A percentile compares a stretch with the other conserved stretches of the same genome.
Conservation (phyloP, 2,888 invertebrate genomes). For the Neelides folsomi region DNA sequence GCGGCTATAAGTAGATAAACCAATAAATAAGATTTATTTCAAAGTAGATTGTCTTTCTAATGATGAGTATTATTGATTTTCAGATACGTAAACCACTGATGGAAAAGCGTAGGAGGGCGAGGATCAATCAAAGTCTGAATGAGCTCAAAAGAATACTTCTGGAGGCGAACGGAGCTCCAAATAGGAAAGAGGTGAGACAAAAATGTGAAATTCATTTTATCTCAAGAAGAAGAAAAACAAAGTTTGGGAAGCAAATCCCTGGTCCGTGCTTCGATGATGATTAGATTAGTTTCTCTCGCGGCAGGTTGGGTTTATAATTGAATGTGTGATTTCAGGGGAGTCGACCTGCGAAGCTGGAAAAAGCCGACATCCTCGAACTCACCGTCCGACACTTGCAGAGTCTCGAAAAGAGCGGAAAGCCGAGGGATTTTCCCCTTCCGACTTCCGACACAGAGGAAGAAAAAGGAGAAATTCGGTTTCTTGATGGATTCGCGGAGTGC, state of each 20-base stretch:
- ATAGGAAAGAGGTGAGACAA: slow-evolving; percentile 33
- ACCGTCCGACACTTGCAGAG: slow-evolving; percentile 48
- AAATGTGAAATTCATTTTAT: too few species aligned
- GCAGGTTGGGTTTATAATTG: neutral
- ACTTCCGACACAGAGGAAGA: neutral
- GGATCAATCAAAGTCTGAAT: slow-evolving; percentile 45
- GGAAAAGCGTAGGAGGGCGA: slow-evolving; percentile 44
- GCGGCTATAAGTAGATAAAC: too few species aligned
- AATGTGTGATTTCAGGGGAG: slow-evolving; percentile 35
- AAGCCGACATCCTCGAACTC: slow-evolving; percentile 52
- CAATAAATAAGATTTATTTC: neutral
- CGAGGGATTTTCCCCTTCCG: neutral
- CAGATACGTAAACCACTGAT: slow-evolving; percentile 44
- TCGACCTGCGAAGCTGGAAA: slow-evolving; percentile 48
- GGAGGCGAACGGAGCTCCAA: slow-evolving; percentile 34
- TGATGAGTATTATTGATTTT: neutral
- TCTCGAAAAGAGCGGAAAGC: slow-evolving; percentile 36
- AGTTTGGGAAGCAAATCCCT: too few species aligned
- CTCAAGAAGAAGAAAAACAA: too few species aligned
- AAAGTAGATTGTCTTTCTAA: slow-evolving; percentile 1
- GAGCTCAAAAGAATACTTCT: slow-evolving; percentile 43
- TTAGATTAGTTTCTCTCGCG: too few species aligned
- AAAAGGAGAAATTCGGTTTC: neutral
- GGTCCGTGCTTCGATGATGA: too few species aligned
- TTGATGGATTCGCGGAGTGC: slow-evolving; percentile 22